phyloP scores from a whole-genome alignment of 2,797 vertebrate genomes.

The Chromis chromis region DNA sequence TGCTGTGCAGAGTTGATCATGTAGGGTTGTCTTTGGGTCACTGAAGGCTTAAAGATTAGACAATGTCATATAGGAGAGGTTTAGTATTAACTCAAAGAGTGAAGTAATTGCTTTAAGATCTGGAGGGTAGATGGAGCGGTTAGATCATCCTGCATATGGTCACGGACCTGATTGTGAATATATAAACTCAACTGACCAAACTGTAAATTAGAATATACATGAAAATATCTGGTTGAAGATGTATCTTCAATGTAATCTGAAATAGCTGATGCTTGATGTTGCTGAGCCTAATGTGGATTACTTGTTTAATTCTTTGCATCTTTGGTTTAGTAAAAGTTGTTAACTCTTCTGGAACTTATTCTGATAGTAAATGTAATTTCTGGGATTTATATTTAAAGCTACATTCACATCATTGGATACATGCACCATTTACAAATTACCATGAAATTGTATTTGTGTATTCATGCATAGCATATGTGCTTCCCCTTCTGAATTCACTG shows the following conservation, averaged over 20 bases:
- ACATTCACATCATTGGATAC: background rate
- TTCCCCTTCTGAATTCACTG: background rate
- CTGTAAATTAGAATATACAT: background rate
- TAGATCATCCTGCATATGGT: constrained; percentile 22
- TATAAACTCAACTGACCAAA: background rate
- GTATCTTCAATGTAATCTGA: background rate
- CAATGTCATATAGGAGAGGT: constrained; percentile 63
- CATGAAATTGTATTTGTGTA: too few relatives aligned
- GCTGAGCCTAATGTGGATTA: background rate
- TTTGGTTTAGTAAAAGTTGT: too few relatives aligned
- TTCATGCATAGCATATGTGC: background rate
- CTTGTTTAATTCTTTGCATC: background rate
- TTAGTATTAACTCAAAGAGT: constrained; percentile 74
- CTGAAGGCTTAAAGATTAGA: constrained; percentile 75
- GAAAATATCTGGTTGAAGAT: too few relatives aligned
- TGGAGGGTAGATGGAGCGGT: constrained; percentile 1
- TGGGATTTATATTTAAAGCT: background rate
- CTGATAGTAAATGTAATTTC: background rate
- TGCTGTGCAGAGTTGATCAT: constrained; percentile 32
- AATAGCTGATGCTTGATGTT: background rate
- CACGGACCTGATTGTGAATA: constrained; percentile 1
- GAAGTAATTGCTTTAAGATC: constrained; percentile 60
- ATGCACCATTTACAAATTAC: background rate
- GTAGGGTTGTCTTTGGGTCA: constrained; percentile 50
- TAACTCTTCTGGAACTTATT: background rate